phyloP scores from a whole-genome alignment of 2,888 invertebrate species.

The Epicampocera succincta region DNA sequence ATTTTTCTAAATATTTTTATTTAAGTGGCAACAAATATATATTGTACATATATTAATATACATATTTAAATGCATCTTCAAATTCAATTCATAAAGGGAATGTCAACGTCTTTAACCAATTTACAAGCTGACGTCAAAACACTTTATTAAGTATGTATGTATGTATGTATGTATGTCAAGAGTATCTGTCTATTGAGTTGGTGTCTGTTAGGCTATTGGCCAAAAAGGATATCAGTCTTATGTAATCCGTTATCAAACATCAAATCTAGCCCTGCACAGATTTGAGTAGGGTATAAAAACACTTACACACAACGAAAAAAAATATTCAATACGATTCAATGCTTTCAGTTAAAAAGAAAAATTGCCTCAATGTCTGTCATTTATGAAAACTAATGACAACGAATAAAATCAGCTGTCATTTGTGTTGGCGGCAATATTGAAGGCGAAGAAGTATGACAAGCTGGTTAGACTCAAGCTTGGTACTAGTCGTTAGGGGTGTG shows the following conservation, averaged over 20 bases:
- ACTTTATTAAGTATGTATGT: no score
- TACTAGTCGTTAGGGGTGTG: conserved; percentile 12
- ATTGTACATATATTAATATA: no score
- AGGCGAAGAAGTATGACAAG: conserved; percentile 12
- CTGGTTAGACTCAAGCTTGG: conserved; percentile 9
- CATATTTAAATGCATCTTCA: no score
- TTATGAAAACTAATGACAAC: conserved; percentile 30
- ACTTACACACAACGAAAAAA: conserved; percentile 4
- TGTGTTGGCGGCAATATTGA: conserved; percentile 35
- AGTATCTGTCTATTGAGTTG: not conserved
- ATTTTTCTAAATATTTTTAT: no score
- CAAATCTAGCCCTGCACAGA: not conserved
- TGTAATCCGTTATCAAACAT: not conserved
- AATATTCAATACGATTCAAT: conserved; percentile 23
- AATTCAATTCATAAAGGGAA: no score
- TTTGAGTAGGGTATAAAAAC: conserved; percentile 12
- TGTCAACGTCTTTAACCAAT: no score
- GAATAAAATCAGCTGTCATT: conserved; percentile 23
- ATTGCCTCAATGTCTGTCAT: conserved; percentile 26
- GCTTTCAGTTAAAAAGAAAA: not conserved
- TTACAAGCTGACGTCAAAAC: no score
- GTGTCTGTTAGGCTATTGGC: not conserved
- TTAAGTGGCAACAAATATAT: no score
- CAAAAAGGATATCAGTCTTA: not conserved
- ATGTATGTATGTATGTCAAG: no score